These are phyloP conservation scores for Melanostoma scalare DNA, from an alignment of 2,888 invertebrate genomes.

Conservation along the genomic window DNA sequence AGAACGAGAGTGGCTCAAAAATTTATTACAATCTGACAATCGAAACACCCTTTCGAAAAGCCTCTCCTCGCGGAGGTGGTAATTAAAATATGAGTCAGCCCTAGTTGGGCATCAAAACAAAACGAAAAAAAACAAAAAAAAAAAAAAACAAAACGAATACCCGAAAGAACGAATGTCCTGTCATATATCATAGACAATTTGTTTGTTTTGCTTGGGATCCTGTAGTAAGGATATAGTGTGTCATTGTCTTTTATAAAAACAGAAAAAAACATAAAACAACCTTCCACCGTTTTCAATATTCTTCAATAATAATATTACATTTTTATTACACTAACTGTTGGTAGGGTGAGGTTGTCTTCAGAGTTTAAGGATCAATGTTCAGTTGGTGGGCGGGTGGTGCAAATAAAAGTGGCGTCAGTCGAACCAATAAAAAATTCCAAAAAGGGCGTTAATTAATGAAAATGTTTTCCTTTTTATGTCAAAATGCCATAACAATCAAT, in stretches of 20 bases:
- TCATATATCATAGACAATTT: constrained; percentile 57
- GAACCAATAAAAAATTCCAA: constrained; percentile 21
- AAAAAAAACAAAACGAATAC: constrained; percentile 16
- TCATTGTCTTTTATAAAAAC: constrained; percentile 54
- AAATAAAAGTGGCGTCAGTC: constrained; percentile 33
- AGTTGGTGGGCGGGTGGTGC: constrained; percentile 9
- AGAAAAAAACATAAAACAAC: constrained; percentile 45
- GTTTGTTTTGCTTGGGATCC: constrained; percentile 55
- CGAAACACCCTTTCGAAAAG: constrained; percentile 8
- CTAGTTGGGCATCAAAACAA: constrained; percentile 40
- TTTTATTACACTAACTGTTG: constrained; percentile 45
- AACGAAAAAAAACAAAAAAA: constrained; percentile 23
- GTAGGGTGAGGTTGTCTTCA: too few species aligned
- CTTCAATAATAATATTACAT: constrained; percentile 55
- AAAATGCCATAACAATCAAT: constrained; percentile 52
- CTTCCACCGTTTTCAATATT: constrained; percentile 59
- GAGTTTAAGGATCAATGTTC: not conserved
- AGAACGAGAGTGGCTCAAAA: constrained; percentile 67
- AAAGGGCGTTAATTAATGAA: constrained; percentile 60
- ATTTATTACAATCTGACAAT: constrained; percentile 63
- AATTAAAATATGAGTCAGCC: constrained; percentile 70
- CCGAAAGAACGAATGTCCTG: constrained; percentile 46
- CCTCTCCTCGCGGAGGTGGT: constrained; percentile 19
- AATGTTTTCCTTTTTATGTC: constrained; percentile 51
- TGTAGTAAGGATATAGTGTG: constrained; percentile 13